Evolutionary conservation across 2,888 invertebrate genomes (phyloP).

Genomic region (Drosophila falleni): DNA sequence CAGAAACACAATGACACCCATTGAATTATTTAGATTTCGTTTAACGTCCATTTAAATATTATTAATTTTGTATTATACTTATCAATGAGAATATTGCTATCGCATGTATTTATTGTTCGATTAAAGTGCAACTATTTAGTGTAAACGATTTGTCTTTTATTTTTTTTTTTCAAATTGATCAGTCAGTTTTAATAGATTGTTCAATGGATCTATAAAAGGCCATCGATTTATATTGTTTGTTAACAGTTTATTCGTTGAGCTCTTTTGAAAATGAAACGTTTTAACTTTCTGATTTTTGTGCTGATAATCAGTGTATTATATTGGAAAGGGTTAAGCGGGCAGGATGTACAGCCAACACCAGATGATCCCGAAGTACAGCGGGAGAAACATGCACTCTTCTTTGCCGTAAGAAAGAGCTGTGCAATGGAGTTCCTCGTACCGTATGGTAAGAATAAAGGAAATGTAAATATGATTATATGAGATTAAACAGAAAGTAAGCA

Average conservation of each 20-base stretch:
- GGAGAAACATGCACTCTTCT: slow-evolving; percentile 45
- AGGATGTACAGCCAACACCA: slow-evolving; percentile 36
- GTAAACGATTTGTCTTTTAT: slow-evolving; percentile 39
- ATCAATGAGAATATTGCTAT: slow-evolving; percentile 68
- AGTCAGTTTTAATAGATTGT: neutral
- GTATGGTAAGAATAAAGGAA: slow-evolving; percentile 44
- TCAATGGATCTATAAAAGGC: slow-evolving; percentile 25
- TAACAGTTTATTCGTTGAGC: slow-evolving; percentile 1
- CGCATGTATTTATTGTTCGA: slow-evolving; percentile 79
- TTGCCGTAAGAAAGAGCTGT: slow-evolving; percentile 37
- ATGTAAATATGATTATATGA: neutral
- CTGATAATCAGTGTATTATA: neutral
- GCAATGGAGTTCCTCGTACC: slow-evolving; percentile 59
- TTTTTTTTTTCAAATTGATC: slow-evolving; percentile 16
- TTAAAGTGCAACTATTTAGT: slow-evolving; percentile 77
- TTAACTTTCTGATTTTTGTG: slow-evolving; percentile 6
- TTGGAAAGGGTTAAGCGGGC: slow-evolving; percentile 14
- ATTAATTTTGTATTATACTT: slow-evolving; percentile 58
- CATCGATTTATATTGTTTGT: too few species aligned
- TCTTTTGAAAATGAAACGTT: slow-evolving; percentile 35
- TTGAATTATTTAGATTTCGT: slow-evolving; percentile 58
- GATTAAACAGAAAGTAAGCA: neutral
- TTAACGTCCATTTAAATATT: slow-evolving; percentile 56
- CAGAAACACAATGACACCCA: slow-evolving; percentile 21
- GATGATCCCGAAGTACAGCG: slow-evolving; percentile 57